These are phyloP conservation scores for Trichomycterus rosablanca DNA, from an alignment of 2,113 vertebrate genomes.

Conservation along the genomic window DNA sequence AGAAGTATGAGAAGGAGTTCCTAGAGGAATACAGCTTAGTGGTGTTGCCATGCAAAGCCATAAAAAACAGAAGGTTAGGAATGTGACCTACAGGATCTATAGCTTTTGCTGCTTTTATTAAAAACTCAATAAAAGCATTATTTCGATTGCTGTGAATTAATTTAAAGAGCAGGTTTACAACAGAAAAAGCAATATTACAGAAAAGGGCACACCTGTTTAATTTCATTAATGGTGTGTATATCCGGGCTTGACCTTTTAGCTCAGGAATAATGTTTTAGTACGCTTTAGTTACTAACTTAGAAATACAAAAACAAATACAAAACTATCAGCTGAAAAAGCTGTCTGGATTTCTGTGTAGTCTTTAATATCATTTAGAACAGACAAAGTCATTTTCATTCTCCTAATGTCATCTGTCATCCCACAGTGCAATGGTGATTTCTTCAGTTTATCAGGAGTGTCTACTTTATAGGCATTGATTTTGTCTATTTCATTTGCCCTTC, in stretches of 20 bases:
- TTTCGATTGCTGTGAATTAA: no score
- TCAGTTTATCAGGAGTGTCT: constrained; percentile 32
- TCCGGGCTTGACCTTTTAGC: neutral
- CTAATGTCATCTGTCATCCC: constrained; percentile 38
- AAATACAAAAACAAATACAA: neutral
- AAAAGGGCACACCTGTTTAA: neutral
- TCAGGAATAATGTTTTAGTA: neutral
- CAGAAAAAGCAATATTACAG: no score
- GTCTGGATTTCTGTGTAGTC: neutral
- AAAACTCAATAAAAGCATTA: no score
- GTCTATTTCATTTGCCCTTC: constrained; percentile 32
- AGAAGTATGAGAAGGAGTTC: no score
- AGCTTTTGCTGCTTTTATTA: no score
- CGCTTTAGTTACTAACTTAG: neutral
- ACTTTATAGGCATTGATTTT: constrained; percentile 51
- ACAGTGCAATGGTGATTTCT: constrained; percentile 30
- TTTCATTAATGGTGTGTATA: neutral
- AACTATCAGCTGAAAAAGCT: constrained; percentile 17
- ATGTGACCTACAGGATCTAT: no score
- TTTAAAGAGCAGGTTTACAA: no score
- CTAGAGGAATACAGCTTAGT: no score
- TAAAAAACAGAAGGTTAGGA: no score
- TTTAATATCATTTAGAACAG: constrained; percentile 31
- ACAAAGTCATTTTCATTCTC: constrained; percentile 27
- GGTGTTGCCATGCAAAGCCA: no score